Evolutionary conservation across 1,140 invertebrate genomes (phyloP).

Genomic region (Eriocheir sinensis): DNA sequence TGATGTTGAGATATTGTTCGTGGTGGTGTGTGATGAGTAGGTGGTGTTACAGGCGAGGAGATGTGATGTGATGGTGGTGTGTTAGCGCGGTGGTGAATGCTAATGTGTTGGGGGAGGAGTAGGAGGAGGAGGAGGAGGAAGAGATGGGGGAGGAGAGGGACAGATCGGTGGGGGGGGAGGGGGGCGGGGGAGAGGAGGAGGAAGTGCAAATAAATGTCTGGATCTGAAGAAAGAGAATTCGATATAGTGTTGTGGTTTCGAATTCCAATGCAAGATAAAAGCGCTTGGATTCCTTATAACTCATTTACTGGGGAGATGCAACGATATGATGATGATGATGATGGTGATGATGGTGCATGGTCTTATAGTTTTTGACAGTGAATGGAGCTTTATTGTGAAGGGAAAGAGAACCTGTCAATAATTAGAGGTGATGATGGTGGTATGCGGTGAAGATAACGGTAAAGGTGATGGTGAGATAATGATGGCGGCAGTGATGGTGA

Average conservation of each 20-base stretch:
- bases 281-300: not conserved
- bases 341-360: conserved; percentile 8
- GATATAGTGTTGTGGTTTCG: not conserved
- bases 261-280: not conserved
- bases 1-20: not conserved
- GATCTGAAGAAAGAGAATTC: not conserved
- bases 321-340: not conserved
- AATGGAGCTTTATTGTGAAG: no score
- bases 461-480: not conserved
- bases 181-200: not conserved
- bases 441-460: not conserved
- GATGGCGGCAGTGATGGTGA: not conserved
- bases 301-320: not conserved
- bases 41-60: not conserved
- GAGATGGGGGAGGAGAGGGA: not conserved
- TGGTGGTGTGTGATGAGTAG: not conserved
- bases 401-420: no score
- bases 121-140: not conserved
- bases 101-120: not conserved
- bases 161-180: not conserved
- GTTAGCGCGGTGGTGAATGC: not conserved
- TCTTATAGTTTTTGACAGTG: no score
- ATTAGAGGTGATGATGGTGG: not conserved
- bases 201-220: no score
- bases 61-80: conserved; percentile 5